phyloP scores from a whole-genome alignment of 2,797 vertebrate genomes.

The Etheostoma nigrum region DNA sequence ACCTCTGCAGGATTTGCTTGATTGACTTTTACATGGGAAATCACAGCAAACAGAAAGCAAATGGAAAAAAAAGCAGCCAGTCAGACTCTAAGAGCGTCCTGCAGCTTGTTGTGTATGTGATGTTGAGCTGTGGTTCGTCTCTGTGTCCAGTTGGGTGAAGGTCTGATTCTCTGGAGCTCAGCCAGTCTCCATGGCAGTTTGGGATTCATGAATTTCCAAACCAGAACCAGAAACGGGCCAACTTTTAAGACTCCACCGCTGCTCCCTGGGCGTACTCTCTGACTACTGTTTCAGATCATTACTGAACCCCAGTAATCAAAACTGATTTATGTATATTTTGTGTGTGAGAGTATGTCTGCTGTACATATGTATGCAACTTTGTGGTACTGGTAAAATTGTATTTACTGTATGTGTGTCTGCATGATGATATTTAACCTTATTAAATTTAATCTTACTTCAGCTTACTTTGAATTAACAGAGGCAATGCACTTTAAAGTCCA shows the following conservation, averaged over 20 bases:
- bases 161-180: slow-evolving; percentile 76
- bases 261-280: slow-evolving; percentile 59
- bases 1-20: slow-evolving; percentile 65
- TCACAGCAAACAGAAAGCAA: slow-evolving; percentile 72
- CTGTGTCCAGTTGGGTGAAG: slow-evolving; percentile 67
- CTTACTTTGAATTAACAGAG: slow-evolving; percentile 32
- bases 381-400: slow-evolving; percentile 38
- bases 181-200: slow-evolving; percentile 73
- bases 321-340: slow-evolving; percentile 73
- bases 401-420: slow-evolving; percentile 27
- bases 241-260: slow-evolving; percentile 59
- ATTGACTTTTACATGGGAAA: slow-evolving; percentile 70
- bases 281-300: slow-evolving; percentile 82
- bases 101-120: slow-evolving; percentile 54
- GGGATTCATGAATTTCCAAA: slow-evolving; percentile 81
- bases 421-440: slow-evolving; percentile 34
- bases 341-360: slow-evolving; percentile 50
- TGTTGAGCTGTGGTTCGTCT: slow-evolving; percentile 59
- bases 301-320: slow-evolving; percentile 71
- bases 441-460: slow-evolving; percentile 40
- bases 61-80: slow-evolving; percentile 52
- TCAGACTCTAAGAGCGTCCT: slow-evolving; percentile 50
- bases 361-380: slow-evolving; percentile 39
- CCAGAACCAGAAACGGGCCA: slow-evolving; percentile 71
- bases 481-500: slow-evolving; percentile 18